These are phyloP conservation scores for Drosophila phalerata DNA, from an alignment of 2,888 invertebrate species.

Conservation along the genomic window DNA sequence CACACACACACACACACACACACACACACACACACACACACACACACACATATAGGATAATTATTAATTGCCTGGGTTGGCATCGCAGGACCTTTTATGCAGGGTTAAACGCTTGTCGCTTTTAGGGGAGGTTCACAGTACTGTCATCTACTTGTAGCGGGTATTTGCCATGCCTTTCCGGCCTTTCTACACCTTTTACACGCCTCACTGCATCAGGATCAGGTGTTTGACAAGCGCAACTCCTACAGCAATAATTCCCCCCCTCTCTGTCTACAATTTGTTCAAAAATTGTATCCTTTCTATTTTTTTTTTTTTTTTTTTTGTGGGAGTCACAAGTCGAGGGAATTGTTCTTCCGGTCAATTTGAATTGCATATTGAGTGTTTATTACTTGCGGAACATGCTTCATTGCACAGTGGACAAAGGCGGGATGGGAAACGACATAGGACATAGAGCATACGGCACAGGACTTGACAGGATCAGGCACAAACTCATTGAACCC, in stretches of 20 bases:
- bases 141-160: not conserved
- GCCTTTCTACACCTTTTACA: slow-evolving; percentile 82
- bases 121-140: slow-evolving; percentile 35
- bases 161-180: slow-evolving; percentile 51
- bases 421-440: not conserved
- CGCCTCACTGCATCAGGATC: slow-evolving; percentile 81
- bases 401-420: slow-evolving; percentile 58
- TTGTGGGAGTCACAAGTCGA: slow-evolving; percentile 13
- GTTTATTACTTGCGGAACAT: slow-evolving; percentile 77
- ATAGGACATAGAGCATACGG: not conserved
- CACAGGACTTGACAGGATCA: not conserved
- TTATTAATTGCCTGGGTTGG: slow-evolving; percentile 75
- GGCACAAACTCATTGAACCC: slow-evolving; percentile 2
- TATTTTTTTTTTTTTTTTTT: not conserved
- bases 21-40: slow-evolving; percentile 4
- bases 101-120: slow-evolving; percentile 40
- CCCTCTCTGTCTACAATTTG: slow-evolving; percentile 8
- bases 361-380: slow-evolving; percentile 74
- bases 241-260: slow-evolving; percentile 56
- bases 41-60: slow-evolving; percentile 55
- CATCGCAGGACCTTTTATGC: not conserved
- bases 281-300: no score
- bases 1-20: slow-evolving; percentile 13
- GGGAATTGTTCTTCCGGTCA: slow-evolving; percentile 71
- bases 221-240: slow-evolving; percentile 79